These are phyloP conservation scores for Hypselothyrea guttata DNA, from an alignment of 2,888 invertebrate genomes.

Conservation along the genomic window DNA sequence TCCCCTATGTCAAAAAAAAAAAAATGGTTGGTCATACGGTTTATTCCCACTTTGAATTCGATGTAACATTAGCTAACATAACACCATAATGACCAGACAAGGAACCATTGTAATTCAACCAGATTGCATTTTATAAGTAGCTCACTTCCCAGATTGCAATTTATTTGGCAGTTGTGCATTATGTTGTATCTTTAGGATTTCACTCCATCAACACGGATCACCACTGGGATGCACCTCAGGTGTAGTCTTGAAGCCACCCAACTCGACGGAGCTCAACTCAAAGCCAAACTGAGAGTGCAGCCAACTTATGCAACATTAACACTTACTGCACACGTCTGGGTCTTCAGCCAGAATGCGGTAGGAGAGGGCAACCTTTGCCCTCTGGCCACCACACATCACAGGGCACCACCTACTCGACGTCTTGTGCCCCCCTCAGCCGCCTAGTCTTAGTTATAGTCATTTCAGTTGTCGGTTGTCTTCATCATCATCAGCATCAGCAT, in stretches of 20 bases:
- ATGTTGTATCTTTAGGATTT: slow-evolving; percentile 1
- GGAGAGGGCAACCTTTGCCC: slow-evolving; percentile 55
- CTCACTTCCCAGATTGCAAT: too few species aligned
- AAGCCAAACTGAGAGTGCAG: slow-evolving; percentile 32
- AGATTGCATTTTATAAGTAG: too few species aligned
- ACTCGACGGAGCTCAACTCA: slow-evolving; percentile 18
- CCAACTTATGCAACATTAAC: slow-evolving; percentile 64
- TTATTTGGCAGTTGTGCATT: too few species aligned
- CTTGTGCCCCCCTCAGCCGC: background rate
- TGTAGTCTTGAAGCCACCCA: slow-evolving; percentile 26
- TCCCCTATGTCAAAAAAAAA: too few species aligned
- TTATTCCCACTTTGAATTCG: too few species aligned
- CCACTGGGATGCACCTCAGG: background rate
- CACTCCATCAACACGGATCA: slow-evolving; percentile 10
- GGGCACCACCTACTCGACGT: slow-evolving; percentile 10
- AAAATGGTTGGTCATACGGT: too few species aligned
- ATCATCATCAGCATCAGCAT: slow-evolving; percentile 35
- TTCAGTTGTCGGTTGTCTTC: slow-evolving; percentile 21
- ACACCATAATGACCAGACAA: too few species aligned
- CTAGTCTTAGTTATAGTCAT: slow-evolving; percentile 22
- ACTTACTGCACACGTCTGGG: slow-evolving; percentile 53
- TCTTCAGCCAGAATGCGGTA: slow-evolving; percentile 1
- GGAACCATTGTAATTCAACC: too few species aligned
- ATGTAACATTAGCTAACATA: too few species aligned
- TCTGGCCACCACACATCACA: slow-evolving; percentile 42